Evolutionary conservation across 2,797 vertebrate genomes (phyloP).

Genomic region (Pseudocheirus occidentalis): DNA sequence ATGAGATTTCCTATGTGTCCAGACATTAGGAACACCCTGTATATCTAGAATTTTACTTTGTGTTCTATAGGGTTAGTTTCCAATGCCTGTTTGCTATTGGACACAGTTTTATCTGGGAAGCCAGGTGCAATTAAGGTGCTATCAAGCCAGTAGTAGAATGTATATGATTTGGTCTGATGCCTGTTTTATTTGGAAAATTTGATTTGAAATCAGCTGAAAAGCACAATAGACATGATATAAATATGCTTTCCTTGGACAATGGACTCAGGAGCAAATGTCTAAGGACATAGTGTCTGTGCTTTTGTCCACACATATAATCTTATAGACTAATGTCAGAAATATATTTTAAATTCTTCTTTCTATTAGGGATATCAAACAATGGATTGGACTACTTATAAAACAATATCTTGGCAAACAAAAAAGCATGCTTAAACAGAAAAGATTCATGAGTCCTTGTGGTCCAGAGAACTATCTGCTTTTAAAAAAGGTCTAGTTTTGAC

Average conservation of each 20-base stretch:
- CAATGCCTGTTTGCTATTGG: constrained; percentile 63
- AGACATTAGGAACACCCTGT: no score
- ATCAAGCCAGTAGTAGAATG: constrained; percentile 22
- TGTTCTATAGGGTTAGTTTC: constrained; percentile 49
- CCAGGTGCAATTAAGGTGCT: constrained; percentile 25
- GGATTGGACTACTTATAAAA: constrained; percentile 32
- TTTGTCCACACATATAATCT: neutral
- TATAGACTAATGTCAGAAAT: neutral
- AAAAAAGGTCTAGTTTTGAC: constrained; percentile 25
- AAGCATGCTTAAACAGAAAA: neutral
- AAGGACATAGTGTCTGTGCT: constrained; percentile 16
- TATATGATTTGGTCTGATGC: constrained; percentile 33
- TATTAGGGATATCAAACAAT: constrained; percentile 17
- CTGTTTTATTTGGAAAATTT: constrained; percentile 48
- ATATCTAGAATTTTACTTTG: constrained; percentile 52
- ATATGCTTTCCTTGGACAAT: constrained; percentile 31
- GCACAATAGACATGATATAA: constrained; percentile 35
- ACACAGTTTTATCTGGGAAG: constrained; percentile 47
- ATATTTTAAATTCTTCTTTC: constrained; percentile 38
- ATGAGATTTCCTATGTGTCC: no score
- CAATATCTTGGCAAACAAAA: constrained; percentile 8
- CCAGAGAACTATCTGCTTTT: constrained; percentile 16
- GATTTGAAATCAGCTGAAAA: constrained; percentile 56
- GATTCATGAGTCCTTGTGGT: neutral
- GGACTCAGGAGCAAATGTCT: constrained; percentile 42